Conservation (phyloP, 2,797 vertebrate species). For the Stomatorhinus walkeri region DNA sequence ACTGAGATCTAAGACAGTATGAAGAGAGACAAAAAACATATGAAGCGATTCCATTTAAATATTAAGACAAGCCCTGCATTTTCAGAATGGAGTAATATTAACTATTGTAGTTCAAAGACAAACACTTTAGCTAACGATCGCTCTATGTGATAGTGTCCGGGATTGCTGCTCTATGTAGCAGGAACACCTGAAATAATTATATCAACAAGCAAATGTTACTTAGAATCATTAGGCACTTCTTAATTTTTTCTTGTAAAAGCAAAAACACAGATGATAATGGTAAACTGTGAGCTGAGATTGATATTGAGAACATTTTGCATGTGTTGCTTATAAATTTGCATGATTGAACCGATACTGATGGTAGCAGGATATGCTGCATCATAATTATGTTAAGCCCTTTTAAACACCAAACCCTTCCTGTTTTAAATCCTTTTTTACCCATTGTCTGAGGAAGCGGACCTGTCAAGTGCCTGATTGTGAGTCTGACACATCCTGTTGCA, state of each 20-base stretch:
- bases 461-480: conserved; percentile 1
- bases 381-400: conserved; percentile 15
- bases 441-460: conserved; percentile 13
- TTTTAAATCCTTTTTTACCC: conserved; percentile 5
- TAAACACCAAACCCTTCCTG: conserved; percentile 11
- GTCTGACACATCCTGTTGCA: conserved; percentile 2
- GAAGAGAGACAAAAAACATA: background rate
- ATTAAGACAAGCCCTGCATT: background rate
- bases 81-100: background rate
- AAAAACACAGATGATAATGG: background rate
- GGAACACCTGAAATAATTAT: background rate
- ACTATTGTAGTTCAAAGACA: background rate
- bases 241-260: background rate
- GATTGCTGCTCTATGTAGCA: background rate
- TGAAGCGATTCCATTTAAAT: background rate
- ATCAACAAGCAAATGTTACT: background rate
- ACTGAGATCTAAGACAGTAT: background rate
- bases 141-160: background rate
- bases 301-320: background rate
- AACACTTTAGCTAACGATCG: background rate
- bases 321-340: background rate
- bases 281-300: background rate
- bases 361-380: background rate
- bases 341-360: background rate
- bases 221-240: background rate